These are phyloP conservation scores for Sebastes taczanowskii DNA, from an alignment of 2,797 vertebrate genomes.

Conservation along the genomic window DNA sequence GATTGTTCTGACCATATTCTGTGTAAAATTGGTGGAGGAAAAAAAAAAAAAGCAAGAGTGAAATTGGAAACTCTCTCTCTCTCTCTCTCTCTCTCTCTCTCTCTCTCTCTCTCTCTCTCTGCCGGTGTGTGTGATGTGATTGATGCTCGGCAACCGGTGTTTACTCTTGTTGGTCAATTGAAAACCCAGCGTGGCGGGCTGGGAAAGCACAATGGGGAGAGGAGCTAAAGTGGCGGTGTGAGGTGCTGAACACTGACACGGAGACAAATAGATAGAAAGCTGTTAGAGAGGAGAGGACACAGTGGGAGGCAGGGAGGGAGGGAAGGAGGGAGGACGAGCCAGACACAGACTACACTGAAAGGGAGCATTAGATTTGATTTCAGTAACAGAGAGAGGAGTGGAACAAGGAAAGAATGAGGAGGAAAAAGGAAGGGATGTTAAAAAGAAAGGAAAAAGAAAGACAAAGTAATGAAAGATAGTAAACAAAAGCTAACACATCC, in stretches of 20 bases:
- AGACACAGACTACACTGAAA: conserved; percentile 46
- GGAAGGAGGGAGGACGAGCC: conserved; percentile 5
- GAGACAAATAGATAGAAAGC: conserved; percentile 81
- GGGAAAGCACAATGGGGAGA: conserved; percentile 72
- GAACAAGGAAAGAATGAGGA: not conserved
- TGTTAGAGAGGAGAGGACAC: conserved; percentile 71
- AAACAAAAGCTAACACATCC: conserved; percentile 23
- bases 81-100: conserved; percentile 40
- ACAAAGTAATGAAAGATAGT: not conserved
- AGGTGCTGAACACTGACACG: conserved; percentile 73
- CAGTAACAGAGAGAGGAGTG: conserved; percentile 36
- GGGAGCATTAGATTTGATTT: conserved; percentile 69
- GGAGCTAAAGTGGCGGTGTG: conserved; percentile 74
- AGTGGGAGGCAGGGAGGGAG: conserved; percentile 20
- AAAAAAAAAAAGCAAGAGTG: conserved; percentile 24
- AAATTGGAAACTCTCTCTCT: conserved; percentile 68
- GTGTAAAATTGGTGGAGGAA: conserved; percentile 47
- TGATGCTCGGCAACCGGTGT: conserved; percentile 79
- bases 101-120: conserved; percentile 47
- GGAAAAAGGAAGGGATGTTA: not conserved
- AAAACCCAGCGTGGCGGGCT: conserved; percentile 69
- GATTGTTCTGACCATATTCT: conserved; percentile 50
- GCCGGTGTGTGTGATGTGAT: conserved; percentile 72
- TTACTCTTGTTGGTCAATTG: conserved; percentile 81
- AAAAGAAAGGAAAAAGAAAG: not conserved